phyloP scores from a whole-genome alignment of 2,888 invertebrate genomes.

The Stegophylla sp. region DNA sequence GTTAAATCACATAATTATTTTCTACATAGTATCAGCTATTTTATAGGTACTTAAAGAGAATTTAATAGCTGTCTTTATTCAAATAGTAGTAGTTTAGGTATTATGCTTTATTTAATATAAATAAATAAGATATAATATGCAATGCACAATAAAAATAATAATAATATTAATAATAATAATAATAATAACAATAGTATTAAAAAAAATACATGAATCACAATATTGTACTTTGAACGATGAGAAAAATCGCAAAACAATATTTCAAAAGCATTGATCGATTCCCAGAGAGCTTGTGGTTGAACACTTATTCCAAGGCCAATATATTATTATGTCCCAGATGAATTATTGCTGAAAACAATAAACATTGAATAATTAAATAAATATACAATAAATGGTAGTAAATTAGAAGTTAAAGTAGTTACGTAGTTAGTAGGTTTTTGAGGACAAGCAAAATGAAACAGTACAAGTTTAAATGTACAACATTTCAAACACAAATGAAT shows the following conservation, averaged over 20 bases:
- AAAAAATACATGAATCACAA: slow-evolving; percentile 1
- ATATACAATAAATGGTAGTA: too few species aligned
- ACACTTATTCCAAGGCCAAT: neutral
- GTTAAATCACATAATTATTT: too few species aligned
- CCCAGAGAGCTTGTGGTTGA: slow-evolving; percentile 10
- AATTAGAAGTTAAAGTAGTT: too few species aligned
- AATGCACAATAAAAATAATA: neutral
- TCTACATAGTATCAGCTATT: too few species aligned
- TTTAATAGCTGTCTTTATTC: too few species aligned
- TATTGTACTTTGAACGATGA: neutral
- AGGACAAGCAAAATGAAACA: too few species aligned
- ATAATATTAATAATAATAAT: neutral
- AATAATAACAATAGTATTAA: neutral
- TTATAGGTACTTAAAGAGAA: too few species aligned
- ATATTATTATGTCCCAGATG: neutral
- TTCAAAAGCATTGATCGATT: slow-evolving; percentile 19
- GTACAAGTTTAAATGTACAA: too few species aligned
- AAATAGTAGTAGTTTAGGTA: too few species aligned
- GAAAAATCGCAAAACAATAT: neutral
- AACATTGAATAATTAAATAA: neutral
- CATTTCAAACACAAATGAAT: too few species aligned
- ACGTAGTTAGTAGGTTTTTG: too few species aligned
- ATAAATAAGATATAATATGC: neutral
- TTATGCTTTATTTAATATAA: too few species aligned
- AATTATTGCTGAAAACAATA: slow-evolving; percentile 19